Conservation (phyloP, 2,797 vertebrate species). For the Mormyrus hasselquistii region DNA sequence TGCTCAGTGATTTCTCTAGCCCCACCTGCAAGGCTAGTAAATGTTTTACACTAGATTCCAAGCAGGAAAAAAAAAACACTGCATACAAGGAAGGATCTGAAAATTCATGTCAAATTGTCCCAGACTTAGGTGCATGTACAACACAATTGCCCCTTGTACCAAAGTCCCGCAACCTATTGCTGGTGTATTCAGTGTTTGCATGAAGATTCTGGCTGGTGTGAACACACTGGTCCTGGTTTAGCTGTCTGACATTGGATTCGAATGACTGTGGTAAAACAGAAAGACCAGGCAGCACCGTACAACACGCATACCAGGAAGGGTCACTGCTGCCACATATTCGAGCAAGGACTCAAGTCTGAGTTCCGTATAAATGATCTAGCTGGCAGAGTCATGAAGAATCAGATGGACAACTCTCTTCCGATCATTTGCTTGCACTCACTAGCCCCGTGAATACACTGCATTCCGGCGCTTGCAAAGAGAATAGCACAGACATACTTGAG, state of each 20-base stretch:
- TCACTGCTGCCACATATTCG: background rate
- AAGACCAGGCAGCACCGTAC: background rate
- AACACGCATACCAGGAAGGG: background rate
- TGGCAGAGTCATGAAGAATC: background rate
- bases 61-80: background rate
- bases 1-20: background rate
- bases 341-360: background rate
- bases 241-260: background rate
- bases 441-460: background rate
- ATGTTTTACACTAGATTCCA: background rate
- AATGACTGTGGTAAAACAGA: background rate
- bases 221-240: background rate
- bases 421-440: background rate
- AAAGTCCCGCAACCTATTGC: background rate
- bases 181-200: background rate
- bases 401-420: background rate
- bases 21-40: background rate
- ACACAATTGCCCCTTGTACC: background rate
- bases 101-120: background rate
- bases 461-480: background rate
- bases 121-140: background rate
- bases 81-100: background rate
- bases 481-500: background rate
- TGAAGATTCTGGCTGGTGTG: background rate
- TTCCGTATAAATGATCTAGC: background rate